A percentile compares a stretch with the other conserved stretches of the same genome.
phyloP scores from a whole-genome alignment of 2,888 invertebrate genomes.

The Rhodophaea formosa region DNA sequence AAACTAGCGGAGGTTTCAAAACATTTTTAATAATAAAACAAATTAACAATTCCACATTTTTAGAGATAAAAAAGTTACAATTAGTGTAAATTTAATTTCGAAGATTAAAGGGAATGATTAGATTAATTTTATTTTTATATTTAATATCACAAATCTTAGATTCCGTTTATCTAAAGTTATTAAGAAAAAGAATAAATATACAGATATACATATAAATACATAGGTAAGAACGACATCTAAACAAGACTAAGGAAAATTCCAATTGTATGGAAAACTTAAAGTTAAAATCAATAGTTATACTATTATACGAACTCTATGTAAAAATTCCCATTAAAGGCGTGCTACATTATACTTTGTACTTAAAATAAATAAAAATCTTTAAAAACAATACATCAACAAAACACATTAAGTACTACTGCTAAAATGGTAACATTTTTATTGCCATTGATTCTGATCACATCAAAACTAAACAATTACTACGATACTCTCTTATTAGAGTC shows the following conservation, averaged over 20 bases:
- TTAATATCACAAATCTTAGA: constrained; percentile 39
- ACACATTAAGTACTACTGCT: background rate
- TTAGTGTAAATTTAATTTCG: constrained; percentile 22
- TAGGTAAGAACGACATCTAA: constrained; percentile 20
- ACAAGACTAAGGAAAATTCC: background rate
- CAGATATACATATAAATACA: constrained; percentile 25
- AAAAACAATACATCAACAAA: background rate
- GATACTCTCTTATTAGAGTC: no score
- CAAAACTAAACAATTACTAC: constrained; percentile 3
- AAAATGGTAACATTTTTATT: constrained; percentile 9
- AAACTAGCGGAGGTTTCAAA: constrained; percentile 57
- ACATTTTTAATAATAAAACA: constrained; percentile 56
- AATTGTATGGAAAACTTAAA: background rate
- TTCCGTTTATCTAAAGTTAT: constrained; percentile 19
- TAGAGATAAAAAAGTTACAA: constrained; percentile 27
- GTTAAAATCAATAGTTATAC: no score
- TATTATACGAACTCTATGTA: no score
- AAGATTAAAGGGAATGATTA: constrained; percentile 21
- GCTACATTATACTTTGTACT: constrained; percentile 1
- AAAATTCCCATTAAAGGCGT: background rate
- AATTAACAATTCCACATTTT: constrained; percentile 37
- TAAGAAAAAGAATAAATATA: constrained; percentile 27
- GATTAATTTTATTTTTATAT: constrained; percentile 2
- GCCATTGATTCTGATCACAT: background rate
- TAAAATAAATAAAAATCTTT: constrained; percentile 6